Evolutionary conservation across 2,113 vertebrate species (phyloP).

Genomic region (Hyperoodon ampullatus): DNA sequence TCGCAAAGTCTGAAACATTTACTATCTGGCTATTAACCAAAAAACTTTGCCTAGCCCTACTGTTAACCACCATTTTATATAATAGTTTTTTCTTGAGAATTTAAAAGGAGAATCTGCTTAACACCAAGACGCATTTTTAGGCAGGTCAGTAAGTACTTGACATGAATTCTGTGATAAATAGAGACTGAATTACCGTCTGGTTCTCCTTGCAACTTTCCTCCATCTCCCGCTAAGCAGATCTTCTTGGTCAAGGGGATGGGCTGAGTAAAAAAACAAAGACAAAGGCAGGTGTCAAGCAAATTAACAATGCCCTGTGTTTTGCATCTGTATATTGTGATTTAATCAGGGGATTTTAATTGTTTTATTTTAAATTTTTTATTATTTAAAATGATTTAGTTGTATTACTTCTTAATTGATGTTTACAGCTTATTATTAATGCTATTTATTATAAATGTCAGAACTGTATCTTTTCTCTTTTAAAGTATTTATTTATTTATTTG

Average conservation of each 20-base stretch:
- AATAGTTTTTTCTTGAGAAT: background rate
- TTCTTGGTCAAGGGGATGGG: background rate
- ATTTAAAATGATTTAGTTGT: background rate
- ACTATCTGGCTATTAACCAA: background rate
- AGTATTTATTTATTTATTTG: too few relatives aligned
- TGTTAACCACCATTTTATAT: background rate
- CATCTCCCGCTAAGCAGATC: background rate
- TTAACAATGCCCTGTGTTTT: background rate
- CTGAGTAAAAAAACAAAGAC: background rate
- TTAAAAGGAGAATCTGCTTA: background rate
- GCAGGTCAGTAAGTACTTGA: background rate
- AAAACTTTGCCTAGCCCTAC: background rate
- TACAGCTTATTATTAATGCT: background rate
- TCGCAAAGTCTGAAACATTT: background rate
- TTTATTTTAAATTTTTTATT: background rate
- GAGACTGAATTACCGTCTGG: background rate
- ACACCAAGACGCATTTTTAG: background rate
- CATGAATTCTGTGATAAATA: background rate
- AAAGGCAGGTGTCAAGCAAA: background rate
- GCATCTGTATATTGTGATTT: background rate
- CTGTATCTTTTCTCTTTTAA: too few relatives aligned
- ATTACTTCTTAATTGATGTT: background rate
- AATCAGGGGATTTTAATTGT: background rate
- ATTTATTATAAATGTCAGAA: background rate
- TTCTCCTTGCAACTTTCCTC: background rate